These are phyloP conservation scores for Elaeidobius kamerunicus DNA, from an alignment of 2,888 invertebrate species.

Conservation along the genomic window DNA sequence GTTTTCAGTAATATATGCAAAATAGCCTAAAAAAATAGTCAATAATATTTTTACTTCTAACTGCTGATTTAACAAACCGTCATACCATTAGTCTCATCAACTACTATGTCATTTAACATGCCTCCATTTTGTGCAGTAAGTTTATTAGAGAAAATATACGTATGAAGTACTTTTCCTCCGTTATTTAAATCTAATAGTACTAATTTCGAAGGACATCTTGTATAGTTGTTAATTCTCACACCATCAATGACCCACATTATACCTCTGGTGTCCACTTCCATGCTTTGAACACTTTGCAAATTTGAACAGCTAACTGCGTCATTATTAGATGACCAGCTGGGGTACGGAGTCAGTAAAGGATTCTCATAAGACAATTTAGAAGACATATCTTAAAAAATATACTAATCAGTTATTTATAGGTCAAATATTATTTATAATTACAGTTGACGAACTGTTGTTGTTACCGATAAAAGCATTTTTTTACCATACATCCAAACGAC, in stretches of 20 bases:
- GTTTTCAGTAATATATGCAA: constrained; percentile 70
- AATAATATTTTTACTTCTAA: no score
- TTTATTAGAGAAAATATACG: constrained; percentile 59
- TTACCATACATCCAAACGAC: no score
- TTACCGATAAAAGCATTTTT: no score
- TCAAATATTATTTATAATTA: no score
- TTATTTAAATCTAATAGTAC: constrained; percentile 64
- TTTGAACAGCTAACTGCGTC: constrained; percentile 56
- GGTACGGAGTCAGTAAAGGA: constrained; percentile 62
- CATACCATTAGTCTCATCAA: constrained; percentile 66
- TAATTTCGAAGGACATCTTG: constrained; percentile 63
- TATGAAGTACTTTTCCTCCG: constrained; percentile 55
- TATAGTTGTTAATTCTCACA: constrained; percentile 59
- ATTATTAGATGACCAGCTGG: constrained; percentile 64
- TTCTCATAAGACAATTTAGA: constrained; percentile 42
- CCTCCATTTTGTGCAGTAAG: constrained; percentile 57
- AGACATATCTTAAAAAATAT: constrained; percentile 42
- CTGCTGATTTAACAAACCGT: no score
- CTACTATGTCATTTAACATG: constrained; percentile 66
- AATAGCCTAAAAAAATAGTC: constrained; percentile 52
- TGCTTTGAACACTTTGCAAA: constrained; percentile 69
- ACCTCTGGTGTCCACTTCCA: constrained; percentile 69
- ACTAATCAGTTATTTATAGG: no score
- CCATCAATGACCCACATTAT: constrained; percentile 70
- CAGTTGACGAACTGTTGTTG: no score